Evolutionary conservation across 2,797 vertebrate genomes (phyloP).

Genomic region (Pempheris klunzingeri): DNA sequence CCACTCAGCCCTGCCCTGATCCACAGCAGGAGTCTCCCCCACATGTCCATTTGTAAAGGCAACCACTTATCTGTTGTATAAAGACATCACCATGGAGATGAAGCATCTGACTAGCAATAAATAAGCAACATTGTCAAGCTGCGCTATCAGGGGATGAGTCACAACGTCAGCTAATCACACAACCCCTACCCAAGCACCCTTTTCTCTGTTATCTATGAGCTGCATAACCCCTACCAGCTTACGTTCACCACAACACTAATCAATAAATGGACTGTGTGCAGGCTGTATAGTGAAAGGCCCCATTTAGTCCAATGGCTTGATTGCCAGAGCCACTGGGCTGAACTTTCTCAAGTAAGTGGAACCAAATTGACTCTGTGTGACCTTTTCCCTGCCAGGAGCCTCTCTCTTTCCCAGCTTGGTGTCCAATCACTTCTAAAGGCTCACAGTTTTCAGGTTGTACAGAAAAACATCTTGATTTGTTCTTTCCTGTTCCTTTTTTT

Average conservation of each 20-base stretch:
- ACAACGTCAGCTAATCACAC: constrained; percentile 62
- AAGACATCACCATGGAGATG: constrained; percentile 83
- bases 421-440: neutral
- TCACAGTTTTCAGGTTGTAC: constrained; percentile 3
- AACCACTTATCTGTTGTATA: constrained; percentile 73
- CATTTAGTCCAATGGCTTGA: constrained; percentile 21
- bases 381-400: constrained; percentile 13
- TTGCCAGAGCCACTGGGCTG: constrained; percentile 6
- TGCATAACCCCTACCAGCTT: constrained; percentile 19
- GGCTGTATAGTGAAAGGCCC: neutral
- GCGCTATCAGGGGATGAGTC: constrained; percentile 71
- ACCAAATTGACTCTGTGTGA: constrained; percentile 24
- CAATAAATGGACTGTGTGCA: constrained; percentile 29
- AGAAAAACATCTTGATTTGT: neutral
- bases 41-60: constrained; percentile 51
- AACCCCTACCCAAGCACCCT: constrained; percentile 13
- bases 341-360: constrained; percentile 31
- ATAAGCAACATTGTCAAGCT: constrained; percentile 72
- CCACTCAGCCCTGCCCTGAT: constrained; percentile 54
- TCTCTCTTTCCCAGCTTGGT: neutral
- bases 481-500: neutral
- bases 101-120: constrained; percentile 76
- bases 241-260: constrained; percentile 20
- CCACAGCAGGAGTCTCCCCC: constrained; percentile 47
- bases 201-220: constrained; percentile 39